Evolutionary conservation across 2,888 invertebrate genomes (phyloP), one percentile per base, ranked within the genome.

Genomic region (Drosophila flavopinicola): DNA sequence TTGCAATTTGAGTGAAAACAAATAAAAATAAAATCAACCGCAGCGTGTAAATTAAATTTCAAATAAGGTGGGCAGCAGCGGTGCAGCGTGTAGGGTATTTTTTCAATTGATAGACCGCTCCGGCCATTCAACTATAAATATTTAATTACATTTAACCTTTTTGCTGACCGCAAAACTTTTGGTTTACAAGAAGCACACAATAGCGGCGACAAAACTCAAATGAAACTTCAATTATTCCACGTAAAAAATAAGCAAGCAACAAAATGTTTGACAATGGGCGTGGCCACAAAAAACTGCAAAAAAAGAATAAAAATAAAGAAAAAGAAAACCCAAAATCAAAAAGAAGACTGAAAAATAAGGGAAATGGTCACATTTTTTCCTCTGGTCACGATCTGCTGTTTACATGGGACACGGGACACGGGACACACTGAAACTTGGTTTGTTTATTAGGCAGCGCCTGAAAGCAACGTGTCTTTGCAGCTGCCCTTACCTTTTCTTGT

Each of bases 191-290:
- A 30, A 51, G 41, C 35, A 52, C 39, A 25, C 24, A 47, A 56
- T 35, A 57, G 51, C 56, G 66, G 57, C 42, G 58, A 47, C 52
- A 60, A 57, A 64, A 71, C 72, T 79, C 69, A 71, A 75, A 82
- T 82, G 83, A 83, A 83, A 85, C 84, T 84, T 85, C 84, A 84
- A 84, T 85, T 84, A 84, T 84, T 85, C 85, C 84, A 84, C 84
- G 84, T 84, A 85, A 83, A 83, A 80, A 82, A 85, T 76, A 68
- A 63, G 64, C 52, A 52, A 57, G 56, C 56, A 42, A 53, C 71
- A 67, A 61, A 58, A 56, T 49, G 53, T 52, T 57, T 53, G 25
- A 54, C 51, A 74, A 65, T 44, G 45, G 45, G 60, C 45, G 54
- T 58, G 57, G 51, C 30, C 6, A 38, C 47, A 27, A 38, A 32